phyloP scores from a whole-genome alignment of 2,888 invertebrate genomes.

The Agrochola lychnidis region DNA sequence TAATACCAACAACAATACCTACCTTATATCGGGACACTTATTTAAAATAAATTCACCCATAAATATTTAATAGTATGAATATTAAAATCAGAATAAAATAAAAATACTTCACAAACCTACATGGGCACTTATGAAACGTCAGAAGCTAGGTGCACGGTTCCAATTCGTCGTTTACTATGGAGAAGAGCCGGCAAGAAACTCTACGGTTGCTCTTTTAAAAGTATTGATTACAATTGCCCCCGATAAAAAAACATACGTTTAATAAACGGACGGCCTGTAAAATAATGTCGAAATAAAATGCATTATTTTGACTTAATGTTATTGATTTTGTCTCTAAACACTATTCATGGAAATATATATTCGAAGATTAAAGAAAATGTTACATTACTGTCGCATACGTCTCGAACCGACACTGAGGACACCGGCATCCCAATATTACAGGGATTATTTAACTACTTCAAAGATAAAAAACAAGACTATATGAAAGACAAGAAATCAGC shows the following conservation, averaged over 20 bases:
- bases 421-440: background rate
- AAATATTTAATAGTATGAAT: slow-evolving; percentile 53
- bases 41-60: slow-evolving; percentile 39
- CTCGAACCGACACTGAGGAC: slow-evolving; percentile 9
- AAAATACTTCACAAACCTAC: no score
- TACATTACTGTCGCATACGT: slow-evolving; percentile 44
- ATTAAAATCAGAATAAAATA: no score
- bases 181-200: no score
- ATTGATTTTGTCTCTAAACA: slow-evolving; percentile 30
- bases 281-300: slow-evolving; percentile 70
- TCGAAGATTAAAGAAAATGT: slow-evolving; percentile 60
- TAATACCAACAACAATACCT: background rate
- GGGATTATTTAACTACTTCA: background rate
- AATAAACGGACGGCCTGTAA: background rate
- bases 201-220: no score
- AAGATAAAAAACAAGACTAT: slow-evolving; percentile 11
- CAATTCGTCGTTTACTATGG: no score
- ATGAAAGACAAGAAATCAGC: slow-evolving; percentile 3
- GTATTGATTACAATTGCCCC: slow-evolving; percentile 7
- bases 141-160: no score
- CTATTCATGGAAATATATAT: slow-evolving; percentile 60
- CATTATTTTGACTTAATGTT: slow-evolving; percentile 51
- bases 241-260: slow-evolving; percentile 29
- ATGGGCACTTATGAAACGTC: no score
- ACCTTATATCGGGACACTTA: background rate